Percentiles rank a stretch among this genome's conserved stretches.
Conservation (phyloP, 2,888 invertebrate genomes). For the Diaprepes abbreviatus region DNA sequence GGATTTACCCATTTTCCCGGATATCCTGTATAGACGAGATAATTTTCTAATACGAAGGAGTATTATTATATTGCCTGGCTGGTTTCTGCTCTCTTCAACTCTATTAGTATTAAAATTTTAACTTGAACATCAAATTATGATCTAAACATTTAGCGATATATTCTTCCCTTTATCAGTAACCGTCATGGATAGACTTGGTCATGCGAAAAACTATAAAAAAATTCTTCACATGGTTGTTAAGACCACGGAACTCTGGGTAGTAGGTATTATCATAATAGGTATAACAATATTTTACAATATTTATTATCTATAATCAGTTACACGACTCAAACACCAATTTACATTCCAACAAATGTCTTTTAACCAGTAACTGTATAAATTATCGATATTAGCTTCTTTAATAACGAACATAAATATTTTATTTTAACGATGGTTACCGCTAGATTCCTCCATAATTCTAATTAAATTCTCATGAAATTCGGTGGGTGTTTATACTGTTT, state of each 20-base stretch:
- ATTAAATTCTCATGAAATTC: constrained; percentile 3
- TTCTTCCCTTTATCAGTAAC: too few species aligned
- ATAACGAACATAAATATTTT: not conserved
- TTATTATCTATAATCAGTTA: not conserved
- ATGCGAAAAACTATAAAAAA: too few species aligned
- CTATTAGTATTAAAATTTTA: too few species aligned
- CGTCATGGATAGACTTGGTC: too few species aligned
- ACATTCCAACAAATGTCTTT: not conserved
- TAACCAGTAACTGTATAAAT: not conserved
- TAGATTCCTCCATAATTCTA: not conserved
- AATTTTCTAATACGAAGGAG: too few species aligned
- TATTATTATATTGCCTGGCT: too few species aligned
- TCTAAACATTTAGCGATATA: too few species aligned
- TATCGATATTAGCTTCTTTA: not conserved
- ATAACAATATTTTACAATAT: not conserved
- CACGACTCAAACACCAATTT: not conserved
- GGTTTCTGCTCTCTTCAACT: too few species aligned
- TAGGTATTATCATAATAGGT: not conserved
- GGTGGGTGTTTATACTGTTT: not conserved
- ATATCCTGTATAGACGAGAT: too few species aligned
- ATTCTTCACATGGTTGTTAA: not conserved
- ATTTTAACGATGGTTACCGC: not conserved
- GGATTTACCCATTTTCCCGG: too few species aligned
- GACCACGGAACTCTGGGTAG: not conserved
- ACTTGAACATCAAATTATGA: too few species aligned